Evolutionary conservation across 1,140 invertebrate genomes (phyloP), one percentile per base, ranked within the genome.

Genomic region (Zaprionus nigranus): DNA sequence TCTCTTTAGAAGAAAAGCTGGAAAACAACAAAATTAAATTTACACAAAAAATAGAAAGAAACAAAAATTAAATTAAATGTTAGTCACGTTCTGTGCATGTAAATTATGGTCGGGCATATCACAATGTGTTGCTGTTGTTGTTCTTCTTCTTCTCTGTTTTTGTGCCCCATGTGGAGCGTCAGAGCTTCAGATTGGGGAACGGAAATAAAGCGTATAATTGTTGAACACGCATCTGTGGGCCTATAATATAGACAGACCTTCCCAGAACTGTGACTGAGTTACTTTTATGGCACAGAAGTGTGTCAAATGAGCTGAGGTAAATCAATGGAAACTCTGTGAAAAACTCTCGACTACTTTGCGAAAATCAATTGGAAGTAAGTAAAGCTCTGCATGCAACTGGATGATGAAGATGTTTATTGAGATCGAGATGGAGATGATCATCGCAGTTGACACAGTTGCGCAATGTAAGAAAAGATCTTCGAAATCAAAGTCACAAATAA

Each of bases 131-230:
- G 53, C 28, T 63, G 26, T 38, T 53, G 11, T 12, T 34, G n/a
- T 46, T 13, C 12, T 34, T 43, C 12, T 34, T 43, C 6, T 34
- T 62, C n/a, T 46, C n/a, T 46, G 30, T 57, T 46, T 43, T 58
- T 64, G 54, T 61, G 68, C 61, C 67, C 56, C 74, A 76, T 65
- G 68, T 71, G 74, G 46, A 43, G 60, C 54, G 66, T 46, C 66
- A 46, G n/a, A 46, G 40, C n/a, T 2, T 46, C 40, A 46, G 40
- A 46, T 17, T 46, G 49, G 67, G 17, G 46, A 75, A 59, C 73
- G 74, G 74, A 76, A 76, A 72, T 76, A 76, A 71, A 76, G 60
- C 68, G 68, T 65, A 76, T 76, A 76, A 76, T 76, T 76, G 74
- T 72, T 64, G 26, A 64, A 59, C 66, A 75, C 60, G 67, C 60